Base-by-base conservation (phyloP, 2,888 invertebrate species). In the Scaptomyza cyrtandrae region DNA sequence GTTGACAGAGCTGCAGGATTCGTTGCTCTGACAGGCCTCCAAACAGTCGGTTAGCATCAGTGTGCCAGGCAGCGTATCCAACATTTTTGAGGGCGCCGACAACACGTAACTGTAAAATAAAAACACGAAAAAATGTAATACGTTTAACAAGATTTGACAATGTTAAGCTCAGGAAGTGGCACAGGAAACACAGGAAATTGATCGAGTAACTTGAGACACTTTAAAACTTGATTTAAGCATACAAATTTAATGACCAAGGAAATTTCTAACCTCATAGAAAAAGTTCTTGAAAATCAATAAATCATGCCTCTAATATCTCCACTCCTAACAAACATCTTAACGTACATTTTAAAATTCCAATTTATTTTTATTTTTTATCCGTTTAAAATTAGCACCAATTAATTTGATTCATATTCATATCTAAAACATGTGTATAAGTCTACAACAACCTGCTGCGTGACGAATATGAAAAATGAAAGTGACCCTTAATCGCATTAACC, bases 31-130 rank as follows among this genome's bases (percentile, higher is more conserved):
- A 93, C 98, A 98, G 90, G 96, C 96, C 93, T 97, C 97, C 90
- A 98, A 94, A 93, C 98, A 98, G 93, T 98, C 98, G 89, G 97
- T 97, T 91, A 98, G 93, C 97, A 98, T 97, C 89, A 98, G 94
- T 71, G 97, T 97, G 85, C 97, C 98, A 54, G 98, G 97, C 92
- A 97, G 95, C 86, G 97, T 96, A 93, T 97, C 97, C 90, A 98
- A 94, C 90, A 97, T 95, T 93, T 97, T 96, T 78, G 95, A 95
- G 79, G 98, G 97, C 80, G 97, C 97, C 84, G 97, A 97, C 93
- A 97, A 97, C 88, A 98, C 97, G 93, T 97, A 97, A 88, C 94
- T 94, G 92, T 48, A 69, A 67, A 39, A 60, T 7, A 67, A 56
- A 60, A 55, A 55, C 24, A 24, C 24, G 24, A 24, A 24, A 24